Evolutionary conservation across 2,888 invertebrate genomes (phyloP).

Genomic region (Germaria angustata): DNA sequence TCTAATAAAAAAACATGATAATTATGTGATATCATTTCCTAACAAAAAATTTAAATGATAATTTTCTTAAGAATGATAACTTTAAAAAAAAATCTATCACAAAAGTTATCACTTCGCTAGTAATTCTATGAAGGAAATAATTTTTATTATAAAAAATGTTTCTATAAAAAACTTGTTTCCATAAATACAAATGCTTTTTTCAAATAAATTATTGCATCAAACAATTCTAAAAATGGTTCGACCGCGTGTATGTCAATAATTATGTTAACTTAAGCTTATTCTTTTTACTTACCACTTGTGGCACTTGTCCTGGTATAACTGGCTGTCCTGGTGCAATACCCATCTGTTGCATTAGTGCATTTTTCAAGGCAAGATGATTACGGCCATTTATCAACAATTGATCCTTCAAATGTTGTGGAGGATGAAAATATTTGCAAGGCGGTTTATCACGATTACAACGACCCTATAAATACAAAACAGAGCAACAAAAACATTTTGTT

Average conservation of each 20-base stretch:
- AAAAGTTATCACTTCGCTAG: no score
- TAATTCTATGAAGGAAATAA: no score
- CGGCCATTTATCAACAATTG: constrained; percentile 99
- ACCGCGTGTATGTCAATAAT: no score
- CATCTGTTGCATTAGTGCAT: constrained; percentile 98
- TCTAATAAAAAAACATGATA: no score
- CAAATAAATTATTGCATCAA: no score
- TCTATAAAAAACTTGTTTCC: not conserved
- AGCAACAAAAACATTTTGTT: constrained; percentile 19
- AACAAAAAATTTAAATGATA: no score
- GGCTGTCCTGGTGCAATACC: constrained; percentile 94
- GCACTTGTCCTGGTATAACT: constrained; percentile 95
- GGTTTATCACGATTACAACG: constrained; percentile 99
- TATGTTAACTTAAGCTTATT: no score
- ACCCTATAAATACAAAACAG: constrained; percentile 85
- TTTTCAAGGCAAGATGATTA: constrained; percentile 99
- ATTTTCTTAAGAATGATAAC: no score
- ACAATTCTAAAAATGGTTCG: no score
- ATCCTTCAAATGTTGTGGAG: constrained; percentile 99
- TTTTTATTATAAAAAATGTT: no score
- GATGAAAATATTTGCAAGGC: constrained; percentile 99
- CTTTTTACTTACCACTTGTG: constrained; percentile 89
- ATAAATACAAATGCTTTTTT: not conserved
- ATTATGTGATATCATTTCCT: no score
- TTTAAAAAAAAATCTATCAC: no score